These are phyloP conservation scores for Theristicus caerulescens DNA, from an alignment of 2,113 vertebrate species.

Conservation along the genomic window DNA sequence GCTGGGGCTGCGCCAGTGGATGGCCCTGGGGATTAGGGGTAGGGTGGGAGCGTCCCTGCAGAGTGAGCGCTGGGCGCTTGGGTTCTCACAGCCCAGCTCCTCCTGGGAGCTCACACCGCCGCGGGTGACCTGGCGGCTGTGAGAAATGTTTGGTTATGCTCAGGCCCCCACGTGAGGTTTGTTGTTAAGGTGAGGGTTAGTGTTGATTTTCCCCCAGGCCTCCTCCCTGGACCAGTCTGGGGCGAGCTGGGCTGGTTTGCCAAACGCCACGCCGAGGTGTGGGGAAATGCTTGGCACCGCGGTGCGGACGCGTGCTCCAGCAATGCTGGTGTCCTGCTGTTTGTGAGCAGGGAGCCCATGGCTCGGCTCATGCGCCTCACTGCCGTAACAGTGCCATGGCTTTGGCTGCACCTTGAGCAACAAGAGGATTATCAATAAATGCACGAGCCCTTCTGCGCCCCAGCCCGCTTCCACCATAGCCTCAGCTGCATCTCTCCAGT, in stretches of 20 bases:
- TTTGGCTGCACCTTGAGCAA: not conserved
- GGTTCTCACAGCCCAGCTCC: not conserved
- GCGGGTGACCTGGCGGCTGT: not conserved
- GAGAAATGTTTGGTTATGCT: not conserved
- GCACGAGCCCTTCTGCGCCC: not conserved
- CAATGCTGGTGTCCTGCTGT: not conserved
- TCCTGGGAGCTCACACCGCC: not conserved
- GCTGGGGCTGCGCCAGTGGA: not conserved
- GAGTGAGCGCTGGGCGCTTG: not conserved
- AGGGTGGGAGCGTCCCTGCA: not conserved
- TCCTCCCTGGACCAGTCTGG: no score
- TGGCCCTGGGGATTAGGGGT: not conserved
- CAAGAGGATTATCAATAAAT: accelerated
- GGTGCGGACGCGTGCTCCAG: accelerated
- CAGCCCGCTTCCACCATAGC: no score
- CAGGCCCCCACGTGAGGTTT: not conserved
- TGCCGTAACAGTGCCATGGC: accelerated
- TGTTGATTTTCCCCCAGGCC: not conserved
- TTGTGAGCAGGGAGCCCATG: not conserved
- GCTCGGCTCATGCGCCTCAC: not conserved
- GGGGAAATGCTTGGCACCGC: not conserved
- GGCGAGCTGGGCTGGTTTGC: no score
- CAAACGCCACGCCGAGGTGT: not conserved
- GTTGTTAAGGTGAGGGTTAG: not conserved
- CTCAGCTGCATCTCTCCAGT: not conserved